phyloP scores from a whole-genome alignment of 2,797 vertebrate genomes.

The Sebastes paucispinis region DNA sequence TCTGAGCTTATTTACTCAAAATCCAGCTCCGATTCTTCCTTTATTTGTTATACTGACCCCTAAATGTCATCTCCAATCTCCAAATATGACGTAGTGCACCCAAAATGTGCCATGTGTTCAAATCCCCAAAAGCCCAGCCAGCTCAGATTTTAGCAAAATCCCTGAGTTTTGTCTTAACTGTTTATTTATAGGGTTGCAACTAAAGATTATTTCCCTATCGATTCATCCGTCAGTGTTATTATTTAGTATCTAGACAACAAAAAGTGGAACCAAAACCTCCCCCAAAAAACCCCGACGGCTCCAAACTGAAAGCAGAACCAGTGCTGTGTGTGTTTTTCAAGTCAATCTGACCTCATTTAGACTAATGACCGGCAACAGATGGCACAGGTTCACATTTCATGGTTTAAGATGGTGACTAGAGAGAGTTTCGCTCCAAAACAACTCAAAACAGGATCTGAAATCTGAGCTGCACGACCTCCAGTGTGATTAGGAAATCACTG shows the following conservation, averaged over 20 bases:
- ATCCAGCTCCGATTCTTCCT: neutral
- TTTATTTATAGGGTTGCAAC: neutral
- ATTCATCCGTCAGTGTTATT: neutral
- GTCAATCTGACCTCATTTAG: conserved; percentile 20
- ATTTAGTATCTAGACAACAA: neutral
- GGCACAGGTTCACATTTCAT: conserved; percentile 41
- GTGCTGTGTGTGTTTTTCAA: neutral
- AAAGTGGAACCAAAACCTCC: conserved; percentile 31
- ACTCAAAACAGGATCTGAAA: conserved; percentile 24
- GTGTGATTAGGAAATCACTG: neutral
- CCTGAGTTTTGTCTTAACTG: fast-evolving
- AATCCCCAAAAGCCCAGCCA: neutral
- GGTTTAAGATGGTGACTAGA: neutral
- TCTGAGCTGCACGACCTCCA: conserved; percentile 5
- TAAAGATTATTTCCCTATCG: neutral
- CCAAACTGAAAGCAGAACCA: conserved; percentile 15
- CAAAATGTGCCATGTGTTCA: neutral
- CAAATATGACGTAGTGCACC: neutral
- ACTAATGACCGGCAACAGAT: conserved; percentile 43
- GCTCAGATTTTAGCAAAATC: neutral
- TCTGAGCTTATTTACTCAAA: too few species aligned
- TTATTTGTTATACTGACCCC: neutral
- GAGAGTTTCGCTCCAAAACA: conserved; percentile 7
- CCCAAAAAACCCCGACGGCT: neutral
- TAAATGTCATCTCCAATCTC: neutral